Evolutionary conservation across 2,797 vertebrate genomes (phyloP).

Genomic region (Brotula barbata): DNA sequence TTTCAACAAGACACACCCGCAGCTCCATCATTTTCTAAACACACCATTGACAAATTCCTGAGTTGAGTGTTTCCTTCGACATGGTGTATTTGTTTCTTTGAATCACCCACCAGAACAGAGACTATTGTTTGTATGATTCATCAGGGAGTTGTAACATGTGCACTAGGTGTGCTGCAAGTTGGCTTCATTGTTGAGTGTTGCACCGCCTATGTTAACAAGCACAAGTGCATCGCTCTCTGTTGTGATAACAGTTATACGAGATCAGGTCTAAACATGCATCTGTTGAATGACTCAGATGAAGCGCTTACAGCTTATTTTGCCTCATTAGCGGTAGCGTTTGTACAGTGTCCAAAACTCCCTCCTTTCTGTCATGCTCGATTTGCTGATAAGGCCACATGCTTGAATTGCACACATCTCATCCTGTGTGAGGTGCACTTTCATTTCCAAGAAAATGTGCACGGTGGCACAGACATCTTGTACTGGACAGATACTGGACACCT

Average conservation of each 20-base stretch:
- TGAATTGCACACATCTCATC: slow-evolving; percentile 14
- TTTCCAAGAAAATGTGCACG: slow-evolving; percentile 26
- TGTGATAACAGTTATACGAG: background rate
- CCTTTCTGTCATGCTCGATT: background rate
- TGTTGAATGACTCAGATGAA: slow-evolving; percentile 37
- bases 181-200: background rate
- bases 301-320: background rate
- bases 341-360: slow-evolving; percentile 1
- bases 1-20: slow-evolving; percentile 9
- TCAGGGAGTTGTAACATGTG: background rate
- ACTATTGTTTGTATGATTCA: slow-evolving; percentile 3
- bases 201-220: too few species aligned
- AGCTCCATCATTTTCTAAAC: background rate
- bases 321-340: slow-evolving; percentile 7
- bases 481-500: background rate
- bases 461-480: background rate
- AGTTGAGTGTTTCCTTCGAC: background rate
- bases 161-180: background rate
- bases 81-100: background rate
- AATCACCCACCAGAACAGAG: background rate
- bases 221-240: background rate
- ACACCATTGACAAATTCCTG: background rate
- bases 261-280: slow-evolving; percentile 38
- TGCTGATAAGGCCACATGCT: background rate
- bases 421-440: background rate